phyloP scores from a whole-genome alignment of 2,888 invertebrate genomes.

The Cheilosia impressa region DNA sequence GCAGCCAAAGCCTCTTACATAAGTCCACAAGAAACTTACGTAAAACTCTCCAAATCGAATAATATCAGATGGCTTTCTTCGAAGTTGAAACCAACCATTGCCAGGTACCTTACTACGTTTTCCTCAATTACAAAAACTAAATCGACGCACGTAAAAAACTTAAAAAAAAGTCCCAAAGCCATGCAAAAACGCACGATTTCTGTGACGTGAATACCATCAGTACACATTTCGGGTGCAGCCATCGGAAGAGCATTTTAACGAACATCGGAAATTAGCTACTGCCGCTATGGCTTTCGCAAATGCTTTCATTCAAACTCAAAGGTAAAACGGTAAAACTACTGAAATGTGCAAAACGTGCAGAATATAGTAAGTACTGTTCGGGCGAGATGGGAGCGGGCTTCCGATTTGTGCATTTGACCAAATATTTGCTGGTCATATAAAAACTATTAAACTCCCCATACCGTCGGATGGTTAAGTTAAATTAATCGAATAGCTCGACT shows the following conservation, averaged over 20 bases:
- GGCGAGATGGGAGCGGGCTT: conserved; percentile 22
- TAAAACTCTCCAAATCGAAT: conserved; percentile 37
- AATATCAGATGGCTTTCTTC: conserved; percentile 63
- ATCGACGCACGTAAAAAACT: conserved; percentile 33
- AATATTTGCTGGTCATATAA: conserved; percentile 45
- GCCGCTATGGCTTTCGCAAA: neutral
- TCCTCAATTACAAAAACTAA: conserved; percentile 31
- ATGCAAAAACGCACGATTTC: conserved; percentile 49
- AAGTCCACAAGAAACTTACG: conserved; percentile 31
- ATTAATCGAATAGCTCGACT: conserved; percentile 53
- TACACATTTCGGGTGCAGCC: conserved; percentile 58
- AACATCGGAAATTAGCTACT: conserved; percentile 24
- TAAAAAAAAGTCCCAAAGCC: conserved; percentile 15
- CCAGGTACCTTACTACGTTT: conserved; percentile 1
- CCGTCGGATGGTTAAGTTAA: conserved; percentile 47
- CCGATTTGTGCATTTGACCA: conserved; percentile 18
- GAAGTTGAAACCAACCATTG: neutral
- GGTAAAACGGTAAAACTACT: conserved; percentile 15
- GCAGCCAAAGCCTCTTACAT: conserved; percentile 42
- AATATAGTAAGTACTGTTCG: conserved; percentile 62
- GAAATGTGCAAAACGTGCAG: conserved; percentile 58
- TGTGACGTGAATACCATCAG: conserved; percentile 62
- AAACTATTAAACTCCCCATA: conserved; percentile 54
- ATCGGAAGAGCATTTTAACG: conserved; percentile 42
- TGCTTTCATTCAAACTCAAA: conserved; percentile 37